Conservation (phyloP, 2,113 vertebrate genomes). For the Beaufortia kweichowensis region DNA sequence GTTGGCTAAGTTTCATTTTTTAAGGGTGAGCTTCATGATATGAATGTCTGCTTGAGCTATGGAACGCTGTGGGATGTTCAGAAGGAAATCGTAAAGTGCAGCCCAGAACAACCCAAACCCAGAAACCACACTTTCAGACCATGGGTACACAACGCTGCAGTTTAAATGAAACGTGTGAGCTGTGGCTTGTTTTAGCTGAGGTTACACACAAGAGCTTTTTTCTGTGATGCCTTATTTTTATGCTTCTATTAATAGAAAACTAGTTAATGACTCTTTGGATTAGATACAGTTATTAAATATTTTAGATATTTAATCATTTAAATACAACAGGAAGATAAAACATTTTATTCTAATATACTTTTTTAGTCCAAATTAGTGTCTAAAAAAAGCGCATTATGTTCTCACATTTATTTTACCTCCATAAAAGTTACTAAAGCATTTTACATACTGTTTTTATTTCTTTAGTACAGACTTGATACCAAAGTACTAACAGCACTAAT, state of each 20-base stretch:
- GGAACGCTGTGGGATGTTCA: slow-evolving; percentile 8
- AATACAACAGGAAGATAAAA: no score
- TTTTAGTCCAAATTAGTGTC: no score
- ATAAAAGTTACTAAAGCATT: no score
- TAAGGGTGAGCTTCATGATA: not conserved
- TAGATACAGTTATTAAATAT: no score
- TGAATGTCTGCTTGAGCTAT: slow-evolving; percentile 2
- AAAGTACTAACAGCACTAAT: no score
- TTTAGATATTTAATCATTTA: no score
- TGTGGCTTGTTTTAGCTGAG: slow-evolving; percentile 47
- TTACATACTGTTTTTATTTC: no score
- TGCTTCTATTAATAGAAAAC: not conserved
- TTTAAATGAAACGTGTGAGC: slow-evolving; percentile 24
- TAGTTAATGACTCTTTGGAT: no score
- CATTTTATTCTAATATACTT: no score
- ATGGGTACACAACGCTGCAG: not conserved
- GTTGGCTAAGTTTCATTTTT: not conserved
- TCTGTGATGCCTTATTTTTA: not conserved
- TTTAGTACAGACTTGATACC: no score
- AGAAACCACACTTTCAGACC: slow-evolving; percentile 13
- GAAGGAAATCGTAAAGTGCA: slow-evolving; percentile 30
- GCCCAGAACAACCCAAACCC: slow-evolving; percentile 16
- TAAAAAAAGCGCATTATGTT: no score
- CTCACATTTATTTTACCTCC: no score
- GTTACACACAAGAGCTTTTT: slow-evolving; percentile 33